Evolutionary conservation across 2,797 vertebrate species (phyloP).

Genomic region (Vultur gryphus): DNA sequence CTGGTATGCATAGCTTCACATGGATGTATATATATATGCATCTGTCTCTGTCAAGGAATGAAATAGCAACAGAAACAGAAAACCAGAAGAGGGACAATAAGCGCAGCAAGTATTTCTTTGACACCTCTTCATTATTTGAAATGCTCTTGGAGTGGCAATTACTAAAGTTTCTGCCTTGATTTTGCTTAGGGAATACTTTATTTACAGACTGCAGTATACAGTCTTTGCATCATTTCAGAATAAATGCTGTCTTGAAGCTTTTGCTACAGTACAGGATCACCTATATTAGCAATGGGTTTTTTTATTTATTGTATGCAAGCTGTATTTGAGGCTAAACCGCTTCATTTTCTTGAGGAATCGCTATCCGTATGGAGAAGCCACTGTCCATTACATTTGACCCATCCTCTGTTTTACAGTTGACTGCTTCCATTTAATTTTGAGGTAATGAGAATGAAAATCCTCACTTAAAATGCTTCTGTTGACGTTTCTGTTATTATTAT

Average conservation of each 20-base stretch:
- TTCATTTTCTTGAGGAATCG: neutral
- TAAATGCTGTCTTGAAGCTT: neutral
- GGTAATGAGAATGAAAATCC: neutral
- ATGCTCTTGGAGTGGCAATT: neutral
- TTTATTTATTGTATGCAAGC: neutral
- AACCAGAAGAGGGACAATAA: neutral
- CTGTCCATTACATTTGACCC: neutral
- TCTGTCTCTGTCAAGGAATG: neutral
- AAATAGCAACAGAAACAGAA: neutral
- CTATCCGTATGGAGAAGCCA: neutral
- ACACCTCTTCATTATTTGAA: neutral
- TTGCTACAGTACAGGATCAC: neutral
- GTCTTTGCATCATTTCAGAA: neutral
- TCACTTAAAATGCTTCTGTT: neutral
- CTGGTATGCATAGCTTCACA: neutral
- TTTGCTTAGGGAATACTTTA: neutral
- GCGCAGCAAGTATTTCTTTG: neutral
- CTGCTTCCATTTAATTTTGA: neutral
- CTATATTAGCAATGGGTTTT: fast-evolving
- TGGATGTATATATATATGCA: neutral
- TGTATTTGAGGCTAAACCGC: neutral
- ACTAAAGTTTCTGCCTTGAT: neutral
- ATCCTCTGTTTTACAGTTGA: neutral
- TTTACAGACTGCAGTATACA: neutral
- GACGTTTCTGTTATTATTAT: neutral